Evolutionary conservation across 2,888 invertebrate genomes (phyloP).

Genomic region (Leptinotarsa juncta): DNA sequence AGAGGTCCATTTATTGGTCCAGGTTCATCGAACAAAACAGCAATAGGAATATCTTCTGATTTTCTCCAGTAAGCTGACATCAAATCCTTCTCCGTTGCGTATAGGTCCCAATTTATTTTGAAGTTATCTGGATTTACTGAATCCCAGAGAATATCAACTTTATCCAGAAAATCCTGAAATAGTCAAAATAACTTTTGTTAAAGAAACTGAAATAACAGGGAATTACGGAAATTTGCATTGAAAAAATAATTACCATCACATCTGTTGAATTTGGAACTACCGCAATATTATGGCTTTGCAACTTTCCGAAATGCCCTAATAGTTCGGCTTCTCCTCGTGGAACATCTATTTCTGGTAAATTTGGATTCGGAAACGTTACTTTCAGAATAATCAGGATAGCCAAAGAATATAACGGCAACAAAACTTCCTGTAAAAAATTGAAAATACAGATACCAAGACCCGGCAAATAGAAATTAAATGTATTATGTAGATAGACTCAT

Average conservation of each 20-base stretch:
- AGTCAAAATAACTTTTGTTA: slow-evolving; percentile 21
- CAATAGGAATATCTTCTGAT: slow-evolving; percentile 76
- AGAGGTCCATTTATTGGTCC: slow-evolving; percentile 67
- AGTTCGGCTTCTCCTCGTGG: slow-evolving; percentile 71
- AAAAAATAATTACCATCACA: slow-evolving; percentile 61
- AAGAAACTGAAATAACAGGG: neutral
- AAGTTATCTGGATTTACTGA: slow-evolving; percentile 62
- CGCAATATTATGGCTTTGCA: slow-evolving; percentile 74
- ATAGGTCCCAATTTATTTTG: slow-evolving; percentile 73
- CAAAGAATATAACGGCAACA: slow-evolving; percentile 82
- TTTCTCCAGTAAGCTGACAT: slow-evolving; percentile 77
- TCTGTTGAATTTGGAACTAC: slow-evolving; percentile 75
- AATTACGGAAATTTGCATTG: neutral
- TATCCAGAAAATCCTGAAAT: slow-evolving; percentile 72
- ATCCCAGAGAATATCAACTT: slow-evolving; percentile 72
- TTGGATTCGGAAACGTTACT: slow-evolving; percentile 79
- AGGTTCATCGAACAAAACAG: slow-evolving; percentile 75
- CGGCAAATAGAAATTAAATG: no score
- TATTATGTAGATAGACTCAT: no score
- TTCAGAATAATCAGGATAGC: slow-evolving; percentile 80
- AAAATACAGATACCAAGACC: no score
- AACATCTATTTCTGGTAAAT: slow-evolving; percentile 77
- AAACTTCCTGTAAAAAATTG: slow-evolving; percentile 73
- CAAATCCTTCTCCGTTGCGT: slow-evolving; percentile 74
- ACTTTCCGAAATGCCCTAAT: slow-evolving; percentile 69